A percentile compares a stretch with the other conserved stretches of the same genome.
These are phyloP conservation scores for Glossosoma conforme DNA, from an alignment of 1,140 invertebrate species.

Conservation along the genomic window DNA sequence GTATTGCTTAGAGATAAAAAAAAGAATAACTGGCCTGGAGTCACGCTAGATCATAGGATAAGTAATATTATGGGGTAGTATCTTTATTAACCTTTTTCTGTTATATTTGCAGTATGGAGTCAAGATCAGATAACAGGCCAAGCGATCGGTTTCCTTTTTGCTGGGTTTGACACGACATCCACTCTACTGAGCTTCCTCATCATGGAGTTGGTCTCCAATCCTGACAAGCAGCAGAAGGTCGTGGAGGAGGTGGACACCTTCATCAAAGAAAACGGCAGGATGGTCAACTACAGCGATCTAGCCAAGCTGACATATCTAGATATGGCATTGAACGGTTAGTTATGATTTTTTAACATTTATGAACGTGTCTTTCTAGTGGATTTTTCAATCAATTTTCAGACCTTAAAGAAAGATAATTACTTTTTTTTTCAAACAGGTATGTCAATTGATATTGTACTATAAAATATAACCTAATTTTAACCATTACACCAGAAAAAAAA, in stretches of 20 bases:
- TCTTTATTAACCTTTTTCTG: not conserved
- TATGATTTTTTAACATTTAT: not conserved
- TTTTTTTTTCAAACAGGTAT: not conserved
- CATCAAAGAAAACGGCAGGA: slow-evolving; percentile 29
- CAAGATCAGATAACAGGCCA: slow-evolving; percentile 31
- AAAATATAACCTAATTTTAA: not conserved
- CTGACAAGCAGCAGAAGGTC: slow-evolving; percentile 45
- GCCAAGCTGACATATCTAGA: slow-evolving; percentile 38
- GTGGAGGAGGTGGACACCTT: slow-evolving; percentile 42
- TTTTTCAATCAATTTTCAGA: no score
- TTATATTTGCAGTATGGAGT: slow-evolving; percentile 22
- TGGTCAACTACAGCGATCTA: slow-evolving; percentile 39
- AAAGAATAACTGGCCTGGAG: not conserved
- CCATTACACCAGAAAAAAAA: no score
- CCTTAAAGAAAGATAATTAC: no score
- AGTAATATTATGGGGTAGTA: not conserved
- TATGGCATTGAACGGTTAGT: slow-evolving; percentile 20
- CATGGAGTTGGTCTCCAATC: slow-evolving; percentile 46
- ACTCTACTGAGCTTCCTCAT: slow-evolving; percentile 40
- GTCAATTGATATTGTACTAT: not conserved
- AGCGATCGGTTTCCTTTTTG: slow-evolving; percentile 33
- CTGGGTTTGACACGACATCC: slow-evolving; percentile 42
- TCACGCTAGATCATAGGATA: not conserved
- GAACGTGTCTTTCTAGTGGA: not conserved
- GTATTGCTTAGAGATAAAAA: not conserved